These are phyloP conservation scores for Coendou prehensilis DNA, from an alignment of 2,797 vertebrate species.

Conservation along the genomic window DNA sequence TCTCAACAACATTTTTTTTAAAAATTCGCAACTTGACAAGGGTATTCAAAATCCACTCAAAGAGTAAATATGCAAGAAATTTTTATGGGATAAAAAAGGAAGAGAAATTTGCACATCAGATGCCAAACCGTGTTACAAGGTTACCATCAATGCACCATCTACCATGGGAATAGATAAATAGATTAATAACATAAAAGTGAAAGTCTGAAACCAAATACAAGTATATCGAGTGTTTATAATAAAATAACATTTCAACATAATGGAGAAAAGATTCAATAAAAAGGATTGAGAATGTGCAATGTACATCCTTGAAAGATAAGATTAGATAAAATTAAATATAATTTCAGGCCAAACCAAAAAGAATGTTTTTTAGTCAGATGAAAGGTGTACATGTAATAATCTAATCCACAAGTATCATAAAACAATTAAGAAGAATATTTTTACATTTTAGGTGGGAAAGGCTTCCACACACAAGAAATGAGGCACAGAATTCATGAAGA, in stretches of 20 bases:
- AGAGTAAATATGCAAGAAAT: not conserved
- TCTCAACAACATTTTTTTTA: not conserved
- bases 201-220: not conserved
- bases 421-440: not conserved
- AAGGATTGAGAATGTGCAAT: not conserved
- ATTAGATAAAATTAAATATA: not conserved
- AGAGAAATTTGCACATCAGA: not conserved
- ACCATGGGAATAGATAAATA: not conserved
- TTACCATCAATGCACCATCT: not conserved
- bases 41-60: not conserved
- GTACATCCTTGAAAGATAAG: not conserved
- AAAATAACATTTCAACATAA: constrained; percentile 16
- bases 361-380: not conserved
- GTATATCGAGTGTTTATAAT: not conserved
- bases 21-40: not conserved
- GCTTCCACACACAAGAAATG: not conserved
- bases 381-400: not conserved
- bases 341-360: constrained; percentile 56
- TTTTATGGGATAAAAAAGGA: not conserved
- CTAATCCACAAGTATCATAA: not conserved
- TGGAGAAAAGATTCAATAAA: constrained; percentile 47
- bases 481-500: not conserved
- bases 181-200: not conserved
- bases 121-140: not conserved
- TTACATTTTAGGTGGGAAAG: not conserved